Base-by-base conservation (phyloP, 2,113 vertebrate genomes). In the Trachemys scripta region DNA sequence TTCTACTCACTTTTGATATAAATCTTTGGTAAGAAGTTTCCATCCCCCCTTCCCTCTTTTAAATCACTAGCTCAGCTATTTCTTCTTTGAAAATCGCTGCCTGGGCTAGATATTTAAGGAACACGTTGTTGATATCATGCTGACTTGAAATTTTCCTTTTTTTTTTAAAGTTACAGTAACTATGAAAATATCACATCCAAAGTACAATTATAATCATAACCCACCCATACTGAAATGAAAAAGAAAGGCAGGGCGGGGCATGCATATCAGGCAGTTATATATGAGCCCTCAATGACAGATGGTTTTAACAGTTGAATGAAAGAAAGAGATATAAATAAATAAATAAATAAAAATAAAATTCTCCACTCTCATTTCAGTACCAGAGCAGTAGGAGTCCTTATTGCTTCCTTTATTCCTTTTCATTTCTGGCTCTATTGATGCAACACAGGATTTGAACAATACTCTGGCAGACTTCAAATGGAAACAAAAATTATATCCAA, bases 391-490 rank as follows among this genome's bases (percentile, higher is more conserved):
- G 92, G 90, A 92, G 38, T 94, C 42, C 88, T 93, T 92, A 96
- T 57, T 96, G 84, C 86, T 98, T 97, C 92, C 90, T 97, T 85
- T 90, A 95, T 87, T 85, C 57, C 49, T 85, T 97, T 97, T 94
- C 80, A 93, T 92, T 96, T 96, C 82, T 96, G 38, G 10, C 86
- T 96, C 95, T 98, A 76, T 42, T 95, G 88, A 95, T 95, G 94
- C 16, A 96, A 96, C 1, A 2, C 78, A 97, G 51, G 87, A 96
- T 69, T 89, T 96, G 95, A 98, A 97, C 83, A 95, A 92, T 85
- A 95, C 53, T 92, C 53, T 79, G 51, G 83, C 27, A 90, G 95
- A 95, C 89, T 97, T 98, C 96, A 98, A 98, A 95, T 88, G 90
- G 53, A 25, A 82, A 45, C 84, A 78, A 89, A 96, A 80, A 94